Percentiles rank a stretch among this genome's conserved stretches.
Evolutionary conservation across 2,113 vertebrate species (phyloP).

Genomic region (Dunckerocampus dactyliophorus): DNA sequence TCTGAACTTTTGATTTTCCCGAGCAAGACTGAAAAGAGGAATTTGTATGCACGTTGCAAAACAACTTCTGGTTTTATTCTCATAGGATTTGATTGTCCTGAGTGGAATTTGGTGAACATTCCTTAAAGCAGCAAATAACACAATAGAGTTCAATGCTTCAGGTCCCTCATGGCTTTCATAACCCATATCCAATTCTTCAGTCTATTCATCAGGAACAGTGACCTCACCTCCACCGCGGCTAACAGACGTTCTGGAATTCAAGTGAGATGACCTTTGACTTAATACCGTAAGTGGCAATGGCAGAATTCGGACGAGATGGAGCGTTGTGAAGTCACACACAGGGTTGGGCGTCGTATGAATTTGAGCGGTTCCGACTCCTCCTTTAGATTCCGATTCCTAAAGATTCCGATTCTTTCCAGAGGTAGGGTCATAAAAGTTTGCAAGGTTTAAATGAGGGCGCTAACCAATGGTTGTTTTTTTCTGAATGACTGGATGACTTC

Average conservation of each 20-base stretch:
- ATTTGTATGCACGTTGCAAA: not conserved
- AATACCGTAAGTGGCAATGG: not conserved
- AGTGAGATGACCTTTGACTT: not conserved
- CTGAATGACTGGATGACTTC: too few relatives aligned
- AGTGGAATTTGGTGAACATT: not conserved
- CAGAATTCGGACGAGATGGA: too few relatives aligned
- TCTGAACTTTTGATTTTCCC: too few relatives aligned
- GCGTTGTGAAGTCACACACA: not conserved
- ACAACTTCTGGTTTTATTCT: not conserved
- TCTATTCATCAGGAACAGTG: not conserved
- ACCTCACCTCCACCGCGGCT: not conserved
- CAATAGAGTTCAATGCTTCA: not conserved
- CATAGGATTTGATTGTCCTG: not conserved
- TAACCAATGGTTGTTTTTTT: too few relatives aligned
- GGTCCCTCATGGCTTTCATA: not conserved
- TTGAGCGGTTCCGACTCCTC: too few relatives aligned
- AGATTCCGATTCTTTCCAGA: too few relatives aligned
- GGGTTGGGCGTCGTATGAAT: too few relatives aligned
- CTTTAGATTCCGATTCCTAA: too few relatives aligned
- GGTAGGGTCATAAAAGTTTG: too few relatives aligned
- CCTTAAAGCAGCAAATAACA: not conserved
- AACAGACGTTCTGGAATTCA: not conserved
- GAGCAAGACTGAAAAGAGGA: not conserved
- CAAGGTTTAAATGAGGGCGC: too few relatives aligned
- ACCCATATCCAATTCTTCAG: not conserved